Conservation (phyloP, 2,113 vertebrate genomes). For the Willisornis vidua region DNA sequence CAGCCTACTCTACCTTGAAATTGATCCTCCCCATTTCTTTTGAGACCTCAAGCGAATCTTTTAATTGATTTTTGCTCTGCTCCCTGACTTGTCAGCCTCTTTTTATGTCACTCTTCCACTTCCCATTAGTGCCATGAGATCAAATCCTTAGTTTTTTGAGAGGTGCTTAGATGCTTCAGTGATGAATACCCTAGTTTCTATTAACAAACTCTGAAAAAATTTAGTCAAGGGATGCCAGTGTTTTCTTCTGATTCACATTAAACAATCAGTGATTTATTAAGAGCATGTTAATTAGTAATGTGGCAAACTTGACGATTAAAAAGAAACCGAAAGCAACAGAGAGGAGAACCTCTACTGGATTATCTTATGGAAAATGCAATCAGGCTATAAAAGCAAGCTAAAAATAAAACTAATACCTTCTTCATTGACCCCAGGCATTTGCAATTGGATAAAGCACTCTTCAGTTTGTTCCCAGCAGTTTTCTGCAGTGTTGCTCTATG, state of each 20-base stretch:
- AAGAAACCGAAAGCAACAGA: slow-evolving; percentile 26
- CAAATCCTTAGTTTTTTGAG: neutral
- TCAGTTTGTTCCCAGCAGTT: slow-evolving; percentile 62
- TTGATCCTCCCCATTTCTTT: neutral
- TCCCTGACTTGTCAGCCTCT: neutral
- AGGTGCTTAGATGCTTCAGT: neutral
- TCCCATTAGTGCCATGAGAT: neutral
- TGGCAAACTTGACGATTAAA: slow-evolving; percentile 22
- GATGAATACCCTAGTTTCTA: neutral
- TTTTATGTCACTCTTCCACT: neutral
- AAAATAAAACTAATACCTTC: slow-evolving; percentile 71
- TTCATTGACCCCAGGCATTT: slow-evolving; percentile 57
- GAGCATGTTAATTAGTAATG: slow-evolving; percentile 30
- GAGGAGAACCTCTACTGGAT: slow-evolving; percentile 50
- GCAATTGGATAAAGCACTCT: slow-evolving; percentile 63
- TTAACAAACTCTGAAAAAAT: neutral
- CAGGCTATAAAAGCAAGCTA: slow-evolving; percentile 47
- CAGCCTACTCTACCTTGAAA: neutral
- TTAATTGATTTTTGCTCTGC: neutral
- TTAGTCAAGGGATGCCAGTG: neutral
- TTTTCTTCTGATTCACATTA: slow-evolving; percentile 18
- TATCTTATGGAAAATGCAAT: slow-evolving; percentile 58
- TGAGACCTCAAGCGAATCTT: neutral
- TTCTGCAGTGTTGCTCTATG: slow-evolving; percentile 40
- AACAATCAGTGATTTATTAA: slow-evolving; percentile 46